Evolutionary conservation across 2,888 invertebrate species (phyloP).

Genomic region (Pollenia amentaria): DNA sequence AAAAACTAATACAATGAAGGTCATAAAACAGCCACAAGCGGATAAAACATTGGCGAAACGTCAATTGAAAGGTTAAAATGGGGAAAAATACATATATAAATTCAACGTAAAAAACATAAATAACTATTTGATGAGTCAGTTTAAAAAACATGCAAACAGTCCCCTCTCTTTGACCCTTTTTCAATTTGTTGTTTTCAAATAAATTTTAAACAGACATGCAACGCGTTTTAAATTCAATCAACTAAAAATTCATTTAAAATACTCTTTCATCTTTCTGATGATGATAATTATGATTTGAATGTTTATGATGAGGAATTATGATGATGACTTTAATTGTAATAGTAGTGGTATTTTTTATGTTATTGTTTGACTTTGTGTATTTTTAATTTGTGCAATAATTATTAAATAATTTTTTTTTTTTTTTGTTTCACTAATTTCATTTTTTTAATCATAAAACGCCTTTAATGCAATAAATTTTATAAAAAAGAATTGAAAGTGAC

Average conservation of each 20-base stretch:
- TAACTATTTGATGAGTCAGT: constrained; percentile 48
- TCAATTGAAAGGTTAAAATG: constrained; percentile 73
- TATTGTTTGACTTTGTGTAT: constrained; percentile 26
- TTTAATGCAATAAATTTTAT: constrained; percentile 53
- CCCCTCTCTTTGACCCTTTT: constrained; percentile 36
- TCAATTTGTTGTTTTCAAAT: neutral
- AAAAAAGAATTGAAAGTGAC: constrained; percentile 44
- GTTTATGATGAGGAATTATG: constrained; percentile 8
- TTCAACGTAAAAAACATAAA: constrained; percentile 17
- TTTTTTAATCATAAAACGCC: constrained; percentile 17
- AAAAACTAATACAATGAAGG: constrained; percentile 57
- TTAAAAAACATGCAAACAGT: neutral
- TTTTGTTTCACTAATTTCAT: constrained; percentile 50
- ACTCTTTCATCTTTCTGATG: constrained; percentile 25
- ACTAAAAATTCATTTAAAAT: constrained; percentile 12
- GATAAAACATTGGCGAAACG: constrained; percentile 55
- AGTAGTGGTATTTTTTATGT: neutral
- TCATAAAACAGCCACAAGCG: constrained; percentile 45
- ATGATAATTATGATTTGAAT: neutral
- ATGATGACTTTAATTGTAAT: constrained; percentile 15
- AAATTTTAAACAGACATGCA: constrained; percentile 50
- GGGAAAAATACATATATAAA: neutral
- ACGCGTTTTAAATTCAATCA: constrained; percentile 55
- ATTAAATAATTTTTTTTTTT: constrained; percentile 61
- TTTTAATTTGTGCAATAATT: constrained; percentile 49